These are phyloP conservation scores for Melanotaenia maccullochi DNA, from an alignment of 2,797 vertebrate genomes.

Conservation along the genomic window DNA sequence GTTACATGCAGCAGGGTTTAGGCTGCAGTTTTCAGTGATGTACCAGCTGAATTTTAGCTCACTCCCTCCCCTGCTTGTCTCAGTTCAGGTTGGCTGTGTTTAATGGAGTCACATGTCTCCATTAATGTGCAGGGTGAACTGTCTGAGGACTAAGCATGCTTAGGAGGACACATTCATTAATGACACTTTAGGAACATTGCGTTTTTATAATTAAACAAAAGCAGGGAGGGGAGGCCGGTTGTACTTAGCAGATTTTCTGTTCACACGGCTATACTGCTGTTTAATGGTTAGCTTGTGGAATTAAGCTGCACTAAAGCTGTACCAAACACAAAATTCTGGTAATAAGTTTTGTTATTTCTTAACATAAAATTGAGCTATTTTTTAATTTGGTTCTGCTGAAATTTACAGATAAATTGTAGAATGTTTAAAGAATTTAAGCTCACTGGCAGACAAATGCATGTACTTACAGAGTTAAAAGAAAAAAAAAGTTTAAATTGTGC, in stretches of 20 bases:
- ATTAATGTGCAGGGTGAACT: conserved; percentile 51
- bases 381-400: background rate
- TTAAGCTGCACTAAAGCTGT: conserved; percentile 2
- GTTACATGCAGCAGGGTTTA: conserved; percentile 37
- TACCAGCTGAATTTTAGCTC: conserved; percentile 31
- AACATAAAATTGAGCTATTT: background rate
- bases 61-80: conserved; percentile 8
- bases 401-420: background rate
- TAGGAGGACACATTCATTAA: conserved; percentile 60
- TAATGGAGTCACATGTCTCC: conserved; percentile 70
- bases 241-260: conserved; percentile 43
- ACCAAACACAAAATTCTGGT: background rate
- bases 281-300: conserved; percentile 13
- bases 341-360: background rate
- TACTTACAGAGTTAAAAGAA: no score
- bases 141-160: conserved; percentile 41
- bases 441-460: background rate
- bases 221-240: conserved; percentile 20
- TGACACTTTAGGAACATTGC: conserved; percentile 66
- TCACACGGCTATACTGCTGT: conserved; percentile 35
- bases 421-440: background rate
- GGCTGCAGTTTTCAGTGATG: conserved; percentile 53
- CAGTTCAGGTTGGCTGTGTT: conserved; percentile 42
- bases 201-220: conserved; percentile 64
- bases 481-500: background rate